Evolutionary conservation across 2,888 invertebrate genomes (phyloP).

Genomic region (Cantharis rufa): DNA sequence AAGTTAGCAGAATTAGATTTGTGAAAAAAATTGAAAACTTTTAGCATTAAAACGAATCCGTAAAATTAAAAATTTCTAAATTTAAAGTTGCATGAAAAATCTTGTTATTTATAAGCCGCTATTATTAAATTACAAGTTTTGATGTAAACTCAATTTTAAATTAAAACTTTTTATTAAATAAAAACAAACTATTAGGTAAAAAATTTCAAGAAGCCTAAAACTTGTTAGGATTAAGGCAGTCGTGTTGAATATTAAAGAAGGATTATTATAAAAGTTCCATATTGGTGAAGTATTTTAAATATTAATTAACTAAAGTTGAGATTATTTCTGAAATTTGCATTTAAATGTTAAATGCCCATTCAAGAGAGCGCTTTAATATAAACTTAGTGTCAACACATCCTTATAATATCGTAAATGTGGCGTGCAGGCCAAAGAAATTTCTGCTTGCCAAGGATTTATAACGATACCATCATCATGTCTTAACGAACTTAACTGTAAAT

Average conservation of each 20-base stretch:
- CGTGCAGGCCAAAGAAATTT: conserved; percentile 46
- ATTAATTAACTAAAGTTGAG: neutral
- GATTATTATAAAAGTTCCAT: neutral
- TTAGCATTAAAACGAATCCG: neutral
- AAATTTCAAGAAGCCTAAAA: neutral
- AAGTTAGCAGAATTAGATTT: neutral
- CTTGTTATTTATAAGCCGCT: neutral
- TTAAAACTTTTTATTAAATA: conserved; percentile 9
- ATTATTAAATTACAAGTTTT: neutral
- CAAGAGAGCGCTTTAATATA: neutral
- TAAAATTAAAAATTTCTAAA: neutral
- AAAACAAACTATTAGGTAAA: conserved; percentile 6
- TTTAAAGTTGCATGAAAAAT: neutral
- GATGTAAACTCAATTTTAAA: neutral
- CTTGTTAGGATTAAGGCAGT: neutral
- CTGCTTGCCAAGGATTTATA: conserved; percentile 38
- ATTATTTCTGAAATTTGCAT: neutral
- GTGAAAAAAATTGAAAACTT: neutral
- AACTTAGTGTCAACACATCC: neutral
- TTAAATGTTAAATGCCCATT: neutral
- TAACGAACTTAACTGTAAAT: neutral
- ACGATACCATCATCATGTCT: neutral
- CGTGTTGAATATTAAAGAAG: conserved; percentile 4
- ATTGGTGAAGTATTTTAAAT: neutral
- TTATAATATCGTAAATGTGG: conserved; percentile 22